phyloP scores from a whole-genome alignment of 2,888 invertebrate genomes.

The Heliconius ismenius region DNA sequence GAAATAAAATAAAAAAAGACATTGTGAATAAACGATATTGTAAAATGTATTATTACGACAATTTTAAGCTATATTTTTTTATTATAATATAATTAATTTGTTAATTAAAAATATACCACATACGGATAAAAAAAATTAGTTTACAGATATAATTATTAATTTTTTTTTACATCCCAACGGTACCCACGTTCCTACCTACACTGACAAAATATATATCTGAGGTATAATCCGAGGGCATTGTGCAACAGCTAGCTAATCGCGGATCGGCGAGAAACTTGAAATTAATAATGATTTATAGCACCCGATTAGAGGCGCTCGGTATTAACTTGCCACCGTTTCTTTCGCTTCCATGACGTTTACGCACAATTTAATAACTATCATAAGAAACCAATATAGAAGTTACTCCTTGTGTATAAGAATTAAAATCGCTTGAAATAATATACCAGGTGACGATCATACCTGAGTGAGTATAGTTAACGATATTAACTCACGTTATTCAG shows the following conservation, averaged over 20 bases:
- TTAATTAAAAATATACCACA: neutral
- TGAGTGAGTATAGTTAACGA: constrained; percentile 36
- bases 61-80: neutral
- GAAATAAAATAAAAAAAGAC: too few relatives aligned
- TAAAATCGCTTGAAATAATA: constrained; percentile 29
- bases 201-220: constrained; percentile 79
- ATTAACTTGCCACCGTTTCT: constrained; percentile 62
- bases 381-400: constrained; percentile 21
- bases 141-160: neutral
- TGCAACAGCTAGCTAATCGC: constrained; percentile 80
- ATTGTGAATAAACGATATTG: too few relatives aligned
- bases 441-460: constrained; percentile 35
- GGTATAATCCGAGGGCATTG: constrained; percentile 77
- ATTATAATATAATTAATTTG: too few relatives aligned
- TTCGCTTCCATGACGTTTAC: constrained; percentile 48
- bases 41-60: neutral
- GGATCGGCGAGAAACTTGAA: constrained; percentile 71
- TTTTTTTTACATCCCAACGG: constrained; percentile 52
- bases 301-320: constrained; percentile 73
- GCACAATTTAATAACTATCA: constrained; percentile 32
- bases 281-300: constrained; percentile 81
- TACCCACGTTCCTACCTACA: constrained; percentile 70
- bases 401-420: constrained; percentile 35
- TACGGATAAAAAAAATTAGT: neutral
- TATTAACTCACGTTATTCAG: constrained; percentile 42